phyloP scores from a whole-genome alignment of 2,113 vertebrate genomes.

The Cromileptes altivelis region DNA sequence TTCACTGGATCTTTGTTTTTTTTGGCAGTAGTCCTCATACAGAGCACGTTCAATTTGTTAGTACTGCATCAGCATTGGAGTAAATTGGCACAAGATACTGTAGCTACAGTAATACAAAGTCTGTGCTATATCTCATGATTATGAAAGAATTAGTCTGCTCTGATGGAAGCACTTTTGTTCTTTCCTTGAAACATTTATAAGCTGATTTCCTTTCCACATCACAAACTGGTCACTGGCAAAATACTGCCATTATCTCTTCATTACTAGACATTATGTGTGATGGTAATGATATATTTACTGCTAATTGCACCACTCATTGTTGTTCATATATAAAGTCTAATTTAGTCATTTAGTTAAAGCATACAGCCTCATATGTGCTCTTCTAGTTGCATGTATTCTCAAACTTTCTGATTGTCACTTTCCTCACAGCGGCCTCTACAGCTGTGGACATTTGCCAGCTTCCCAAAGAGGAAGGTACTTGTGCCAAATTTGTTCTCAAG shows the following conservation, averaged over 20 bases:
- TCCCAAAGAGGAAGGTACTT: conserved; percentile 88
- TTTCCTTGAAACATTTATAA: neutral
- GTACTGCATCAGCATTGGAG: conserved; percentile 1
- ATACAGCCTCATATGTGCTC: neutral
- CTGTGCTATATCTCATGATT: neutral
- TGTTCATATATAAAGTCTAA: neutral
- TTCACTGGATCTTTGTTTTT: conserved; percentile 53
- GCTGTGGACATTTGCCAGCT: conserved; percentile 86
- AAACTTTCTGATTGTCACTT: neutral
- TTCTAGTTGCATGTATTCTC: conserved; percentile 6
- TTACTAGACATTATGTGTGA: conserved; percentile 1
- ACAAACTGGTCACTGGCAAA: neutral
- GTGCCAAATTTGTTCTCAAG: conserved; percentile 88
- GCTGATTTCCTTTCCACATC: neutral
- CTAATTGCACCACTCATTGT: neutral
- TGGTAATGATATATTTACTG: neutral
- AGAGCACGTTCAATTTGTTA: conserved; percentile 33
- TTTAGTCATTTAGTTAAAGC: neutral
- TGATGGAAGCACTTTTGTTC: conserved; percentile 9
- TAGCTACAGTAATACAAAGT: neutral
- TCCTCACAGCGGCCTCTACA: conserved; percentile 49
- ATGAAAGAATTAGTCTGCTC: neutral
- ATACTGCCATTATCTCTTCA: neutral
- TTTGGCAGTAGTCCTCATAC: neutral
- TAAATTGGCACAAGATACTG: conserved; percentile 19